Evolutionary conservation across 2,113 vertebrate genomes (phyloP).

Genomic region (Chloebia gouldiae): DNA sequence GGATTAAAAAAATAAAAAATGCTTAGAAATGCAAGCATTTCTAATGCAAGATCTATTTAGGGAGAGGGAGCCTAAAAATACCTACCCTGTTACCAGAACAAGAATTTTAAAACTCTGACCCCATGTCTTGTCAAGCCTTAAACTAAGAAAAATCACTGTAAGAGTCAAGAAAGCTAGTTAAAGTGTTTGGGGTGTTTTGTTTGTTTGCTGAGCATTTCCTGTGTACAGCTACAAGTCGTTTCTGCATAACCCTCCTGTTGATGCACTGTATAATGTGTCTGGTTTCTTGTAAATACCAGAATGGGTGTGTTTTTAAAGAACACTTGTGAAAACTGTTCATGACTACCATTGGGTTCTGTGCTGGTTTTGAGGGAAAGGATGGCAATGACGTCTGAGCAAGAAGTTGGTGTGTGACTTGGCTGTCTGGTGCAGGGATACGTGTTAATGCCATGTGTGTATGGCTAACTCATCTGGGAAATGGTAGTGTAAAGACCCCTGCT

Average conservation of each 20-base stretch:
- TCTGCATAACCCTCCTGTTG: neutral
- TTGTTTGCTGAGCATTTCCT: neutral
- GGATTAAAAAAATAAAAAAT: neutral
- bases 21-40: neutral
- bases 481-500: neutral
- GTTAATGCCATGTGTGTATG: neutral
- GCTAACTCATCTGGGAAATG: neutral
- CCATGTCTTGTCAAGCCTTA: neutral
- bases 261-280: accelerated
- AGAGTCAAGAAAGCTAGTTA: neutral
- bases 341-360: neutral
- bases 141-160: neutral
- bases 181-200: neutral
- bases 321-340: neutral
- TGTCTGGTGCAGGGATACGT: neutral
- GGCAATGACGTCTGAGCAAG: neutral
- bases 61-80: slow-evolving; percentile 12
- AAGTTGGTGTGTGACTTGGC: neutral
- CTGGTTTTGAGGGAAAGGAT: neutral
- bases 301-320: neutral
- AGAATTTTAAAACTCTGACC: neutral
- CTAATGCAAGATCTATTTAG: neutral
- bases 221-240: accelerated
- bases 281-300: neutral
- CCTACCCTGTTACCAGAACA: neutral